phyloP scores from a whole-genome alignment of 2,797 vertebrate genomes.

The Etheostoma nigrum region DNA sequence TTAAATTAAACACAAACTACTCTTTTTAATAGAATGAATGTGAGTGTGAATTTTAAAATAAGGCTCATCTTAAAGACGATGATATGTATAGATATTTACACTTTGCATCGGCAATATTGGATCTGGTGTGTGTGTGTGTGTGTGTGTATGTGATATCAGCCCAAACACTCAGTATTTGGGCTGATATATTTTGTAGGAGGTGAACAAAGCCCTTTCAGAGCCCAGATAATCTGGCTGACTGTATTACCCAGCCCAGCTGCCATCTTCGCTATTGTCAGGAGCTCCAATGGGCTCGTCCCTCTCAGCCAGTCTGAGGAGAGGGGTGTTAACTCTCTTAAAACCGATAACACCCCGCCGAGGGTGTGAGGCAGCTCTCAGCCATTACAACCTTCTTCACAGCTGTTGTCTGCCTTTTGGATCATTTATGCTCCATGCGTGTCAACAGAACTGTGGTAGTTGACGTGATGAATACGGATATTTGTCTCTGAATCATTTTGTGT shows the following conservation, averaged over 20 bases:
- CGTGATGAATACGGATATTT: slow-evolving; percentile 15
- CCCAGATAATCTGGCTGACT: slow-evolving; percentile 59
- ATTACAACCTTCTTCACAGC: slow-evolving; percentile 38
- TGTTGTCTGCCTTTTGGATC: slow-evolving; percentile 44
- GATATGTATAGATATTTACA: too few species aligned
- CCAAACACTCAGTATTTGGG: neutral
- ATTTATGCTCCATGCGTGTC: neutral
- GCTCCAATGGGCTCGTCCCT: slow-evolving; percentile 29
- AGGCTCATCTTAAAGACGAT: too few species aligned
- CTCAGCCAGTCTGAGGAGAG: slow-evolving; percentile 34
- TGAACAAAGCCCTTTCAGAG: slow-evolving; percentile 52
- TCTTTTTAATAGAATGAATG: too few species aligned
- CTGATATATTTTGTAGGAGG: slow-evolving; percentile 8
- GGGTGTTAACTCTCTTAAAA: slow-evolving; percentile 20
- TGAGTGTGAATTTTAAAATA: too few species aligned
- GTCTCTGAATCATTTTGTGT: neutral
- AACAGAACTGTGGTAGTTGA: neutral
- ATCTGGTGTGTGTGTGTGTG: too few species aligned
- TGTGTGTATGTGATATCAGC: too few species aligned
- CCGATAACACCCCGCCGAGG: slow-evolving; percentile 13
- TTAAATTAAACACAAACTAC: too few species aligned
- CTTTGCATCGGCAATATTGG: too few species aligned
- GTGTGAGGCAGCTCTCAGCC: slow-evolving; percentile 21
- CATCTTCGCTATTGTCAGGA: slow-evolving; percentile 62
- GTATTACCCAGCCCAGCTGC: slow-evolving; percentile 72